These are phyloP conservation scores for Betta splendens DNA, from an alignment of 2,797 vertebrate genomes.

Conservation along the genomic window DNA sequence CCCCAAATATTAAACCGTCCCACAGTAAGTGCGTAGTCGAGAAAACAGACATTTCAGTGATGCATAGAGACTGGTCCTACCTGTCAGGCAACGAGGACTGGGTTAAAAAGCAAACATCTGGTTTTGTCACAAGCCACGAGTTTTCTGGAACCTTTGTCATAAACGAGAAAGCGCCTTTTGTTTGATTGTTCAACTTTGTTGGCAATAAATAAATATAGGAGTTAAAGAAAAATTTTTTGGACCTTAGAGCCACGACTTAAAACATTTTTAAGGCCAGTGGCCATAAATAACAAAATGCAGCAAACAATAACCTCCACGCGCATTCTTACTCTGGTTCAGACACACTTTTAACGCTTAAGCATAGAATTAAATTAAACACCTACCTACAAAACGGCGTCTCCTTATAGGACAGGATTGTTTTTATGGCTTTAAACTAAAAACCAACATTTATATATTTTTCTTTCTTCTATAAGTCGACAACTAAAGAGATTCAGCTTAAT, in stretches of 20 bases:
- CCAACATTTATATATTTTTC: constrained; percentile 7
- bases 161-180: background rate
- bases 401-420: constrained; percentile 46
- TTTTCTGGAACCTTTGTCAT: background rate
- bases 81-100: background rate
- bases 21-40: constrained; percentile 4
- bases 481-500: constrained; percentile 10
- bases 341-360: constrained; percentile 32
- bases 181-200: background rate
- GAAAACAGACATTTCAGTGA: background rate
- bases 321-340: background rate
- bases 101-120: background rate
- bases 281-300: constrained; percentile 12
- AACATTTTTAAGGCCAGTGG: background rate
- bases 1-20: constrained; percentile 40
- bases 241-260: background rate
- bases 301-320: background rate
- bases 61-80: background rate
- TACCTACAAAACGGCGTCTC: constrained; percentile 70
- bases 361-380: constrained; percentile 62
- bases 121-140: constrained; percentile 1
- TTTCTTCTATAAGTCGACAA: constrained; percentile 39
- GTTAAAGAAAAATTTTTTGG: background rate
- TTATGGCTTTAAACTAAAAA: constrained; percentile 4
- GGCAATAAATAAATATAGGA: background rate